Percentiles rank a stretch among this genome's conserved stretches.
These are phyloP conservation scores for Megalops atlanticus DNA, from an alignment of 2,113 vertebrate genomes.

Conservation along the genomic window DNA sequence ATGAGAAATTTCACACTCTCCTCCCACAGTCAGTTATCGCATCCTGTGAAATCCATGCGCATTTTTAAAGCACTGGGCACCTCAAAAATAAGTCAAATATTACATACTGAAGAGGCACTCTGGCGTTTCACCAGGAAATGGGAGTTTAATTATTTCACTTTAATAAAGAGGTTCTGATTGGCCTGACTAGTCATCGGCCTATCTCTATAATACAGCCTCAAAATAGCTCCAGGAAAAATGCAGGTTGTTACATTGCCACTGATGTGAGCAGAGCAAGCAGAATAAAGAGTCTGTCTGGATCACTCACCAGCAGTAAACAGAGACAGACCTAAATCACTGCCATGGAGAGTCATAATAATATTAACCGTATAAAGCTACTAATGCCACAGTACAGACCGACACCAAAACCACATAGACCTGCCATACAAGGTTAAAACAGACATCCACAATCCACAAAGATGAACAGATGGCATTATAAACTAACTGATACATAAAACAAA, in stretches of 20 bases:
- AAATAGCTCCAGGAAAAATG: neutral
- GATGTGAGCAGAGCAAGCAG: neutral
- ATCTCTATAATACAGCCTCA: neutral
- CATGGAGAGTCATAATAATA: too few species aligned
- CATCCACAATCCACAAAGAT: too few species aligned
- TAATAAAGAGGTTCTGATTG: neutral
- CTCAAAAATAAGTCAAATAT: neutral
- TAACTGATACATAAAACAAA: too few species aligned
- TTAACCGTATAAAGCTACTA: too few species aligned
- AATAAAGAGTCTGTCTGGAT: neutral
- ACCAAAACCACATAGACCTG: too few species aligned
- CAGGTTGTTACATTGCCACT: neutral
- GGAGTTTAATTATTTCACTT: constrained; percentile 3
- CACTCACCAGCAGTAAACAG: neutral
- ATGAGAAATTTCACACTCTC: constrained; percentile 27
- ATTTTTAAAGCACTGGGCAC: neutral
- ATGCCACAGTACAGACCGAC: too few species aligned
- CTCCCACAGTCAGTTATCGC: neutral
- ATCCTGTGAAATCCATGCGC: neutral
- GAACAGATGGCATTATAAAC: too few species aligned
- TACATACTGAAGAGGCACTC: neutral
- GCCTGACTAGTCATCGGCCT: neutral
- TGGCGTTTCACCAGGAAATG: neutral
- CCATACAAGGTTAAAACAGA: too few species aligned
- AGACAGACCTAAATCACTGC: too few species aligned